A percentile compares a stretch with the other conserved stretches of the same genome.
Conservation (phyloP, 2,888 invertebrate genomes). For the Hemithea aestivaria region DNA sequence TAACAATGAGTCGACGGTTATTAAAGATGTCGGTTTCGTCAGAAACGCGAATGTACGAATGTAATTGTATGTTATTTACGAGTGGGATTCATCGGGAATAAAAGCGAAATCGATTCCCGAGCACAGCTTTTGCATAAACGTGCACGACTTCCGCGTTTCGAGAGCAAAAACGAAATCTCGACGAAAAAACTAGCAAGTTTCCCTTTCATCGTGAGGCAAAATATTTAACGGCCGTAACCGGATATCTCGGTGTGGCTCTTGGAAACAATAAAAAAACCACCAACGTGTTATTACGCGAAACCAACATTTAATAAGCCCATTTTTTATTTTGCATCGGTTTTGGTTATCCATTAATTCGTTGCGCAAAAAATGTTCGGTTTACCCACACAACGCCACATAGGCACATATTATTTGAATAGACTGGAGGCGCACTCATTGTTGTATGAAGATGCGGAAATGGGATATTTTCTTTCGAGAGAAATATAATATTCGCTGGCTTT, state of each 20-base stretch:
- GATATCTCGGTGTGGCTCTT: constrained; percentile 69
- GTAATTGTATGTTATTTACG: constrained; percentile 70
- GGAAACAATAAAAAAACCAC: constrained; percentile 77
- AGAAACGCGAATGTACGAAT: constrained; percentile 42
- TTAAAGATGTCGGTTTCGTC: constrained; percentile 44
- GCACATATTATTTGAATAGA: constrained; percentile 71
- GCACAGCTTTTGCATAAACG: constrained; percentile 74
- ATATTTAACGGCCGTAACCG: constrained; percentile 78
- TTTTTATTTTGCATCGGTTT: constrained; percentile 74
- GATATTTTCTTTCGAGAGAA: constrained; percentile 79
- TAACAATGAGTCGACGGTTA: constrained; percentile 54
- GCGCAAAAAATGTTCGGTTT: constrained; percentile 65
- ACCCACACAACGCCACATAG: constrained; percentile 44
- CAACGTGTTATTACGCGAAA: constrained; percentile 77
- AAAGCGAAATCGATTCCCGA: constrained; percentile 69
- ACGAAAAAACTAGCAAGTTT: constrained; percentile 71
- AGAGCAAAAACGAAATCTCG: constrained; percentile 69
- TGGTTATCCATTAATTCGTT: constrained; percentile 78
- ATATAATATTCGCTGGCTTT: constrained; percentile 74
- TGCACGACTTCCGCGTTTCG: constrained; percentile 70
- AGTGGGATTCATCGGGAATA: constrained; percentile 46
- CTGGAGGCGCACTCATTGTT: constrained; percentile 73
- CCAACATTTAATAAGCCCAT: constrained; percentile 77
- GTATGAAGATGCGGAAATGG: constrained; percentile 78
- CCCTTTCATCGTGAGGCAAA: constrained; percentile 76